phyloP scores from a whole-genome alignment of 2,888 invertebrate species.

The Beris chalybata region DNA sequence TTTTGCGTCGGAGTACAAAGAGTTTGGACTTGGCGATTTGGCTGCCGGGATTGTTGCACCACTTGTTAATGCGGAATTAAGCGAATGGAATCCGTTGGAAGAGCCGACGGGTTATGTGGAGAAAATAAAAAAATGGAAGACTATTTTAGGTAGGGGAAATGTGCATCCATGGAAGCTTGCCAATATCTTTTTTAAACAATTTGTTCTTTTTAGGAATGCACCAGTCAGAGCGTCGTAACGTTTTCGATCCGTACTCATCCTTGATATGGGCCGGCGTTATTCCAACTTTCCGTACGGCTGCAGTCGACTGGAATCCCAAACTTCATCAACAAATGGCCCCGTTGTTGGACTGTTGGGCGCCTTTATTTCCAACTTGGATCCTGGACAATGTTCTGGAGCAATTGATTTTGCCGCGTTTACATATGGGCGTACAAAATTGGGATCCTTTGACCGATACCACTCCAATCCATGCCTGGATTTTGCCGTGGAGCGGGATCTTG shows the following conservation, averaged over 20 bases:
- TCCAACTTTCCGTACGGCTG: slow-evolving; percentile 72
- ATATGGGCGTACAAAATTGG: slow-evolving; percentile 83
- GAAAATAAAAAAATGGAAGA: slow-evolving; percentile 71
- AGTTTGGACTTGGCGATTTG: slow-evolving; percentile 80
- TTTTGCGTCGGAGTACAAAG: slow-evolving; percentile 75
- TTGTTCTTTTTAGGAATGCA: slow-evolving; percentile 45
- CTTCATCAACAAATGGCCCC: slow-evolving; percentile 76
- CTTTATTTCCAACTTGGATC: slow-evolving; percentile 81
- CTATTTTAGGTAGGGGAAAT: slow-evolving; percentile 57
- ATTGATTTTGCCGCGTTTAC: slow-evolving; percentile 73
- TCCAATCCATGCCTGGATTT: slow-evolving; percentile 95
- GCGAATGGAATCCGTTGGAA: slow-evolving; percentile 77
- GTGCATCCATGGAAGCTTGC: too few relatives aligned
- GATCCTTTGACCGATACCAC: slow-evolving; percentile 93
- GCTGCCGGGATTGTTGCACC: slow-evolving; percentile 85
- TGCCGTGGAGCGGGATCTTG: slow-evolving; percentile 92
- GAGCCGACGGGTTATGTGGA: slow-evolving; percentile 67
- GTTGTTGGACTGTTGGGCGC: slow-evolving; percentile 79
- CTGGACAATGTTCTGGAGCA: slow-evolving; percentile 80
- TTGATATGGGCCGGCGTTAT: slow-evolving; percentile 88
- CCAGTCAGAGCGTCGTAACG: slow-evolving; percentile 49
- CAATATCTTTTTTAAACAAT: too few relatives aligned
- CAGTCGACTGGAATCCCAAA: slow-evolving; percentile 77
- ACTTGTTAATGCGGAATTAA: slow-evolving; percentile 73
- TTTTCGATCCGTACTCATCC: slow-evolving; percentile 72